Evolutionary conservation across 2,113 vertebrate species (phyloP).

Genomic region (Psilopsiagon aurifrons): DNA sequence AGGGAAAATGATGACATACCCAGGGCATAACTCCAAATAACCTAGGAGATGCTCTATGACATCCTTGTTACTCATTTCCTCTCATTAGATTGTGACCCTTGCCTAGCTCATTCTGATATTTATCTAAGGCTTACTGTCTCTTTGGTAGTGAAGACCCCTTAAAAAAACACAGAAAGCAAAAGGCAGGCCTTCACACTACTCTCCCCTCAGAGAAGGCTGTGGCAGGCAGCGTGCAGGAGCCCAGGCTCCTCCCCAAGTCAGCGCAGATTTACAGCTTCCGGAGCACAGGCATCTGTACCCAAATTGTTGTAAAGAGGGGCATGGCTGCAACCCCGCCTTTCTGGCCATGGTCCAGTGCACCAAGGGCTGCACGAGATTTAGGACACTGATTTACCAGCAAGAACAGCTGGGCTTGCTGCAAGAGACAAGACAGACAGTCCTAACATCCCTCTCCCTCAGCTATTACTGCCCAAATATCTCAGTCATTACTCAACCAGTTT

Average conservation of each 20-base stretch:
- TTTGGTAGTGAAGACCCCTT: neutral
- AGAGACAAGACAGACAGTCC: neutral
- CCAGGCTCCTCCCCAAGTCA: neutral
- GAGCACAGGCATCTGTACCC: neutral
- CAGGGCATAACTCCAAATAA: neutral
- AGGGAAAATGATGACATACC: neutral
- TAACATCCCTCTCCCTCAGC: neutral
- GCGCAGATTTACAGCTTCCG: neutral
- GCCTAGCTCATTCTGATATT: neutral
- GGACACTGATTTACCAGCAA: neutral
- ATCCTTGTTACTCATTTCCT: neutral
- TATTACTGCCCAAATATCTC: neutral
- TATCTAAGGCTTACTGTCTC: neutral
- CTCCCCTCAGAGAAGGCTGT: neutral
- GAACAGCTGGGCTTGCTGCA: neutral
- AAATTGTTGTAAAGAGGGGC: neutral
- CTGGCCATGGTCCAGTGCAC: accelerated
- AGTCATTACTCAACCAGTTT: neutral
- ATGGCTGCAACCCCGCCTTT: neutral
- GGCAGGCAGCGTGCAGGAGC: neutral
- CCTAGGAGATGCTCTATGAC: neutral
- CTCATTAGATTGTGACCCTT: neutral
- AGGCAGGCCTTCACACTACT: neutral
- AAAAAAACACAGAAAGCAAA: neutral
- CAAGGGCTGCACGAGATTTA: neutral